A percentile compares a stretch with the other conserved stretches of the same genome.
These are phyloP conservation scores for Himalopsyche tibetana DNA, from an alignment of 2,888 invertebrate genomes.

Conservation along the genomic window DNA sequence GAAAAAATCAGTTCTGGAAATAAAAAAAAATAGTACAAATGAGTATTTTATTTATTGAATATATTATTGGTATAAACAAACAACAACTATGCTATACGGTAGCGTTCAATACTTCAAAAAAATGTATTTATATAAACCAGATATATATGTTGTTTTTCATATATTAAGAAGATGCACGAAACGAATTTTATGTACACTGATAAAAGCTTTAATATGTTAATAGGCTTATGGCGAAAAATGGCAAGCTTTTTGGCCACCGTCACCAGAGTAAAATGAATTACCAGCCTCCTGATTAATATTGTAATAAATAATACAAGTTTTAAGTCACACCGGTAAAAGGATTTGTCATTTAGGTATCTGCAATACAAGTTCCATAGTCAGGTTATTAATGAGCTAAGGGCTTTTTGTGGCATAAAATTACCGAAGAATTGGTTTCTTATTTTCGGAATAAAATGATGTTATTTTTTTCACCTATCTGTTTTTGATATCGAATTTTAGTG, in stretches of 20 bases:
- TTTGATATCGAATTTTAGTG: not conserved
- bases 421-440: no score
- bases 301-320: constrained; percentile 26
- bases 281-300: constrained; percentile 1
- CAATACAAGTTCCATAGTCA: not conserved
- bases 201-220: not conserved
- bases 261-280: not conserved
- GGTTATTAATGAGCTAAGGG: not conserved
- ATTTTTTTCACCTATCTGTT: not conserved
- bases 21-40: no score
- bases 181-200: not conserved
- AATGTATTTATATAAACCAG: no score
- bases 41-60: no score
- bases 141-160: not conserved
- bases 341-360: constrained; percentile 10
- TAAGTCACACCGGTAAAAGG: not conserved
- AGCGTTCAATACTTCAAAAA: no score
- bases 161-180: not conserved
- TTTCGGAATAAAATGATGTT: no score
- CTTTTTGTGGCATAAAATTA: no score
- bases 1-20: no score
- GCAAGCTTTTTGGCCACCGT: not conserved
- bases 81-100: no score
- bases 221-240: not conserved
- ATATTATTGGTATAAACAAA: no score